Base-by-base conservation (phyloP, 2,113 vertebrate species). In the Podarcis cretensis region DNA sequence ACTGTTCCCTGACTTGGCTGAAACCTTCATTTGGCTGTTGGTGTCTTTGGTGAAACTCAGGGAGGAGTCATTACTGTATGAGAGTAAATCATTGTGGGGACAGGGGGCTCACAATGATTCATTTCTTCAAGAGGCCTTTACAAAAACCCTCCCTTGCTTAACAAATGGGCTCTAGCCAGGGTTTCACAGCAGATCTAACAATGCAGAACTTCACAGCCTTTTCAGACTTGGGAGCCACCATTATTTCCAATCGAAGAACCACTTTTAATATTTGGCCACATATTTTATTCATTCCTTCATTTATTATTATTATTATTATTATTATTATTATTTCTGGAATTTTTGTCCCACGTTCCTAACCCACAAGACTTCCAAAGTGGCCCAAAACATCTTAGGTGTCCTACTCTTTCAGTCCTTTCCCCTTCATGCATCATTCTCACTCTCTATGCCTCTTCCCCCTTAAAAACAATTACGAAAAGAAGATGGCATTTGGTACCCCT, bases 81-180 rank as follows among this genome's bases (percentile, higher is more conserved):
- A 97, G 91, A 94, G 30, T 97, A 95, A 98, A 96, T 93, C 96
- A 96, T 95, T 92, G 98, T 98, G 98, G 97, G 98, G 97, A 98
- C 97, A 97, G 92, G 94, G 95, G 97, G 95, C 95, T 92, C 97
- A 98, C 97, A 87, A 94, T 98, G 98, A 97, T 98, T 96, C 96
- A 98, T 88, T 89, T 93, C 94, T 32, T 97, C 88, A 90, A 95
- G 96, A 90, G 75, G 87, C 94, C 95, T 94, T 98, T 98, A 98
- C 98, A 98, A 98, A 98, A 98, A 98, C 98, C 97, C 32, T 96
- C 88, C 10, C 89, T 40, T 1, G 40, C 2, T 68, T 32, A 43
- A 8, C 18, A 37, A 68, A 73, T 9, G 30, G 68, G 84, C 14
- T 85, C 9, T 32, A 69, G 68, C 27, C 6, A 37, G 6, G 30